Percentiles rank a stretch among this genome's conserved stretches.
Conservation (phyloP, 2,888 invertebrate genomes). For the Adineta ricciae region DNA sequence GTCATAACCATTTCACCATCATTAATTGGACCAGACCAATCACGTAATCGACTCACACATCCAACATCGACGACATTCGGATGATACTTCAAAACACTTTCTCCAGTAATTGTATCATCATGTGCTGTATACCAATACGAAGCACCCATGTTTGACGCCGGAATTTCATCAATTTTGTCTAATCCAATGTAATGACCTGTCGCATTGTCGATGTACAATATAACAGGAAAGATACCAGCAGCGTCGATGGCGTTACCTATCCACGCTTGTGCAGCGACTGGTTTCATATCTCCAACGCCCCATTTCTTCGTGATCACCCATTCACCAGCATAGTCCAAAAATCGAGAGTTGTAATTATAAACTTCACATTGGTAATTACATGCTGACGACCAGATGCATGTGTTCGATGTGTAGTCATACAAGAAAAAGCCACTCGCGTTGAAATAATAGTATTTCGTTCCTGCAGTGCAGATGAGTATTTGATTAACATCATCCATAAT, state of each 20-base stretch:
- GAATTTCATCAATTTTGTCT: not conserved
- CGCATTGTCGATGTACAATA: not conserved
- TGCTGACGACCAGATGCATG: not conserved
- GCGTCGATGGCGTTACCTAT: not conserved
- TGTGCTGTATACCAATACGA: not conserved
- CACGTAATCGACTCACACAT: not conserved
- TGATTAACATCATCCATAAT: too few relatives aligned
- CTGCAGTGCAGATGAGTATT: too few relatives aligned
- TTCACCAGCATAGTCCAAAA: not conserved
- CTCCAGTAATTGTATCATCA: too few relatives aligned
- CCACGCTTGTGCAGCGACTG: not conserved
- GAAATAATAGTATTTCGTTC: not conserved
- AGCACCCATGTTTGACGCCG: not conserved
- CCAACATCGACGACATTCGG: too few relatives aligned
- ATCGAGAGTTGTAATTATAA: not conserved
- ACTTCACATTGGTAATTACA: too few relatives aligned
- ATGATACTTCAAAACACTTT: too few relatives aligned
- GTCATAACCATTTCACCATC: too few relatives aligned
- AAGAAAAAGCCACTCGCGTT: not conserved
- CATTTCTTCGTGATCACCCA: not conserved
- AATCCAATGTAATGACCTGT: not conserved
- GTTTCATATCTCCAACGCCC: not conserved
- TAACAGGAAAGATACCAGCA: not conserved
- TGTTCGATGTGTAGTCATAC: not conserved
- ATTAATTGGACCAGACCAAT: not conserved